Evolutionary conservation across 2,113 vertebrate genomes (phyloP).

Genomic region (Platanista minor): DNA sequence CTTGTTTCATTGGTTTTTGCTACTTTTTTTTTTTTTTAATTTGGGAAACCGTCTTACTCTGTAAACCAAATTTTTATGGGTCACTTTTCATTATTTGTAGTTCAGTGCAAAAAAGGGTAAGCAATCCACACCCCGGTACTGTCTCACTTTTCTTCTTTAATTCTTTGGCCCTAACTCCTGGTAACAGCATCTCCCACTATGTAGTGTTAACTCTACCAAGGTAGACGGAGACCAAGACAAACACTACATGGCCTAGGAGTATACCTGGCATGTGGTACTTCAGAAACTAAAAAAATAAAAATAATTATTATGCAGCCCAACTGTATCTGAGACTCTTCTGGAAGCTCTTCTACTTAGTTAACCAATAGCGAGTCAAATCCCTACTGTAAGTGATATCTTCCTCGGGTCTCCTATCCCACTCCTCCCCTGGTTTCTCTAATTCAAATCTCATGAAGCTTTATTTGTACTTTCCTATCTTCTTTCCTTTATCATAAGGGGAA

Average conservation of each 20-base stretch:
- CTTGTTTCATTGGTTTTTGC: neutral
- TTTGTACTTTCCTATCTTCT: neutral
- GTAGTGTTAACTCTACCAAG: neutral
- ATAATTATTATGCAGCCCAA: neutral
- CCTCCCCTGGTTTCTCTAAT: neutral
- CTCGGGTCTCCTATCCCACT: accelerated
- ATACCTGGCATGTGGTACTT: neutral
- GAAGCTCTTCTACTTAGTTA: neutral
- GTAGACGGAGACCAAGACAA: neutral
- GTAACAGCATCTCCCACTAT: neutral
- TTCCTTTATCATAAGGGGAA: neutral
- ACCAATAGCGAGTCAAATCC: neutral
- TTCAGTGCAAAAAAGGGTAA: neutral
- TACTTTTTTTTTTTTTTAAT: neutral
- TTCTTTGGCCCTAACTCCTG: neutral
- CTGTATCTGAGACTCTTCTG: neutral
- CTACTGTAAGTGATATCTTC: too few relatives aligned
- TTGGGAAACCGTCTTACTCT: neutral
- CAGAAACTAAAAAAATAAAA: neutral
- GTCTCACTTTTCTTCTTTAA: neutral
- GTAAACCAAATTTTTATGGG: neutral
- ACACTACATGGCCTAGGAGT: neutral
- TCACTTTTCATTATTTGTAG: neutral
- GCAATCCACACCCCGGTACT: neutral
- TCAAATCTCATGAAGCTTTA: neutral